A percentile compares a stretch with the other conserved stretches of the same genome.
Evolutionary conservation across 2,888 invertebrate genomes (phyloP).

Genomic region (Drosophila merina): DNA sequence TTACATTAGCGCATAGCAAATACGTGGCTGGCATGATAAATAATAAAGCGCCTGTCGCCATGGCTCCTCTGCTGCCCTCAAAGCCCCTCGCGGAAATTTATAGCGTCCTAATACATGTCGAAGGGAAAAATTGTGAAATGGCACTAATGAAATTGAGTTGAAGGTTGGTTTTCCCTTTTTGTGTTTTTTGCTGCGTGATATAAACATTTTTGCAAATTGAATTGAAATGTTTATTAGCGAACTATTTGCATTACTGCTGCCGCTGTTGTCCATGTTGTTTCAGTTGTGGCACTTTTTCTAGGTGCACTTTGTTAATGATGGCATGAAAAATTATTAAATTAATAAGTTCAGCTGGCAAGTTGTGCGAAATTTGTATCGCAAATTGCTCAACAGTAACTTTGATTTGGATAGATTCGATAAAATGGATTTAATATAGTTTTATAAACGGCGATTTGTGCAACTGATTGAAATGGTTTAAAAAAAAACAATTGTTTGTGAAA

Average conservation of each 20-base stretch:
- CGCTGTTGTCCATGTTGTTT: constrained; percentile 40
- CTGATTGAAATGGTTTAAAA: too few relatives aligned
- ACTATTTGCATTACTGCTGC: constrained; percentile 45
- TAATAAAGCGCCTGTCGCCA: constrained; percentile 39
- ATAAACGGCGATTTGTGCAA: too few relatives aligned
- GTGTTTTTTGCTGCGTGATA: constrained; percentile 39
- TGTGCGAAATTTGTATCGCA: not conserved
- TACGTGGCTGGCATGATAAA: constrained; percentile 55
- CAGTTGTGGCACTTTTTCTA: constrained; percentile 40
- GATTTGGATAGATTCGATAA: not conserved
- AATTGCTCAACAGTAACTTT: not conserved
- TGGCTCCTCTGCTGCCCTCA: not conserved
- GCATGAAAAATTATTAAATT: constrained; percentile 69
- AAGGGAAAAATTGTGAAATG: constrained; percentile 41
- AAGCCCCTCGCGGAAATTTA: constrained; percentile 21
- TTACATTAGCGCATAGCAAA: constrained; percentile 71
- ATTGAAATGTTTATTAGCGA: constrained; percentile 77
- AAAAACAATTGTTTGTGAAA: too few relatives aligned
- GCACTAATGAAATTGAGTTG: constrained; percentile 72
- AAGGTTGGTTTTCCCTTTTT: constrained; percentile 71
- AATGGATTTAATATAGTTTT: too few relatives aligned
- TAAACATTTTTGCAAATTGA: constrained; percentile 67
- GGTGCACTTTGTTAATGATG: constrained; percentile 57
- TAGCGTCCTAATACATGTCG: constrained; percentile 34
- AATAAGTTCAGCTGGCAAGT: constrained; percentile 29